phyloP scores from a whole-genome alignment of 2,113 vertebrate genomes.

The Phaetusa simplex region DNA sequence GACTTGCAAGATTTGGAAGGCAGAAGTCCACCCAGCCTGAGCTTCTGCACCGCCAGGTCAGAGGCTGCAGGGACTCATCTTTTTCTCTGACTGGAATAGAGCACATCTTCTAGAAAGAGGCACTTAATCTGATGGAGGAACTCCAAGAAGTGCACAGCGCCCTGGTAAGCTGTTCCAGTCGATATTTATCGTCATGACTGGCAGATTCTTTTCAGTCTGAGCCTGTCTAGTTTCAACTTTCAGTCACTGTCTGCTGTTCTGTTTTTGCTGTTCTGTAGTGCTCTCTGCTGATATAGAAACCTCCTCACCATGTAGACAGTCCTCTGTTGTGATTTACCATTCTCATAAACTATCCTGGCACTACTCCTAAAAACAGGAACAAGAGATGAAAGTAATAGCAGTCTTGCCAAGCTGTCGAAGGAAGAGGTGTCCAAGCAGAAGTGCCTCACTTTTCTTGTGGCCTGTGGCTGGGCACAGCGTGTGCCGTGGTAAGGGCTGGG shows the following conservation, averaged over 20 bases:
- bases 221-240: neutral
- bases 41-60: neutral
- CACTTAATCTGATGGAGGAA: neutral
- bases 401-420: neutral
- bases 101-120: neutral
- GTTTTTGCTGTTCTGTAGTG: neutral
- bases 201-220: neutral
- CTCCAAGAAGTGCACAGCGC: neutral
- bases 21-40: neutral
- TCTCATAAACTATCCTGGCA: neutral
- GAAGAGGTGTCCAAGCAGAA: neutral
- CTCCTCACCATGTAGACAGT: neutral
- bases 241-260: neutral
- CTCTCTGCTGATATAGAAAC: neutral
- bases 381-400: neutral
- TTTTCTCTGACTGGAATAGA: neutral
- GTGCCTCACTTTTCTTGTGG: neutral
- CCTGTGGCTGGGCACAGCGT: neutral
- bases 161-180: neutral
- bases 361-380: neutral
- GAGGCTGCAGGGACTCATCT: neutral
- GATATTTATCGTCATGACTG: neutral
- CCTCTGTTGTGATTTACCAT: neutral
- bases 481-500: neutral
- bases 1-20: neutral